A percentile compares a stretch with the other conserved stretches of the same genome.
Evolutionary conservation across 2,113 vertebrate genomes (phyloP).

Genomic region (Copsychus sechellarum): DNA sequence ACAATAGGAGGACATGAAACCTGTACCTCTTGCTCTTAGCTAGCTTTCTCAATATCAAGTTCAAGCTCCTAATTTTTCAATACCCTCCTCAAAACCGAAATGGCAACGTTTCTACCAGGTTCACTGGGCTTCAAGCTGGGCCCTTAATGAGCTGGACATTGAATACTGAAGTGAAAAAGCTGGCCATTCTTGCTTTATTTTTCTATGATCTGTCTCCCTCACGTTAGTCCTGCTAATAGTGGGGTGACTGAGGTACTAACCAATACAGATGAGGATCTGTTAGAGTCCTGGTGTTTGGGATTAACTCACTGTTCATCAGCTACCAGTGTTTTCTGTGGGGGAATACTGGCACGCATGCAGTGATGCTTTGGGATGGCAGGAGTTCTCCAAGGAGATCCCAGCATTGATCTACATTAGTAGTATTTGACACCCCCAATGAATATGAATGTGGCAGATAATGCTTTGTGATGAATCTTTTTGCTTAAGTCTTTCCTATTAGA

Average conservation of each 20-base stretch:
- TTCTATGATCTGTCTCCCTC: background rate
- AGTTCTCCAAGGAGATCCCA: background rate
- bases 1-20: background rate
- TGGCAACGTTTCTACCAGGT: background rate
- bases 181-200: background rate
- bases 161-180: background rate
- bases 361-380: background rate
- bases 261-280: background rate
- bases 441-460: background rate
- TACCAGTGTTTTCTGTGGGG: background rate
- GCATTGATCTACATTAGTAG: background rate
- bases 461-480: background rate
- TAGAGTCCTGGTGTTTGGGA: background rate
- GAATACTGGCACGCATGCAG: background rate
- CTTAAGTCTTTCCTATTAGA: background rate
- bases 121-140: background rate
- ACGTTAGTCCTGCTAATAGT: background rate
- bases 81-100: background rate
- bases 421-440: background rate
- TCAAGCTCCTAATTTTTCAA: background rate
- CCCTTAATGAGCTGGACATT: background rate
- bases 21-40: background rate
- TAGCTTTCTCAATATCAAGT: background rate
- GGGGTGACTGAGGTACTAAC: background rate
- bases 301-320: background rate